Evolutionary conservation across 2,888 invertebrate genomes (phyloP), one percentile per base, ranked within the genome.

Genomic region (Trichopria drosophilae): DNA sequence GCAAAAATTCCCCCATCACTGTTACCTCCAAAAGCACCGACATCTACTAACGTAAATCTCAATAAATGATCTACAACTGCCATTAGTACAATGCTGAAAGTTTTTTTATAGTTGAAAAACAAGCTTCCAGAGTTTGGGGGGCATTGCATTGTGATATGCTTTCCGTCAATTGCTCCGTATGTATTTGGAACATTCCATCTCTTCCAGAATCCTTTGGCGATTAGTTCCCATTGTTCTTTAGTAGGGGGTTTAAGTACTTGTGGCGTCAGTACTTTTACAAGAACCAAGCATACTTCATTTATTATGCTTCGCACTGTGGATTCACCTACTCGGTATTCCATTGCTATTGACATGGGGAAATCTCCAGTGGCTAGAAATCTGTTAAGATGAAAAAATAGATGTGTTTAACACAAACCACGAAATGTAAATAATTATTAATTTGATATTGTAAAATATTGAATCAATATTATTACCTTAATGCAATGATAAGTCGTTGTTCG

Each of bases 121-220:
- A 31, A 6, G 7, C 57, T 46, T n/a, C 60, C 63, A 32, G 53
- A 63, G 19, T 60, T 53, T 31, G 43, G 9, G 15, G 62, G 62
- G 18, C 47, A 36, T 55, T 63, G 47, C 10, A 64, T 58, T 9
- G 34, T 10, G 6, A 62, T 43, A 35, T 66, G 63, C 36, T 61
- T 64, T 1, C 64, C 61, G 20, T 62, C 62, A 9, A 62, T 51
- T 7, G 55, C 51, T n/a, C 60, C 61, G 0, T 57, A 35, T 40
- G 63, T 64, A 46, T 63, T 55, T 2, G 63, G 58, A 6, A 64
- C 31, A 45, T 64, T 55, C 58, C 63, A 66, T 9, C 26, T 32
- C 3, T 51, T 19, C 31, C 34, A 41, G 47, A 60, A 65, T 22
- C 55, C 53, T 6, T 35, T n/a, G 3, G 47, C 45, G 13, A 46